Percentiles rank a stretch among this genome's conserved stretches.
Conservation (phyloP, 2,888 invertebrate species). For the Parelbella ahira region DNA sequence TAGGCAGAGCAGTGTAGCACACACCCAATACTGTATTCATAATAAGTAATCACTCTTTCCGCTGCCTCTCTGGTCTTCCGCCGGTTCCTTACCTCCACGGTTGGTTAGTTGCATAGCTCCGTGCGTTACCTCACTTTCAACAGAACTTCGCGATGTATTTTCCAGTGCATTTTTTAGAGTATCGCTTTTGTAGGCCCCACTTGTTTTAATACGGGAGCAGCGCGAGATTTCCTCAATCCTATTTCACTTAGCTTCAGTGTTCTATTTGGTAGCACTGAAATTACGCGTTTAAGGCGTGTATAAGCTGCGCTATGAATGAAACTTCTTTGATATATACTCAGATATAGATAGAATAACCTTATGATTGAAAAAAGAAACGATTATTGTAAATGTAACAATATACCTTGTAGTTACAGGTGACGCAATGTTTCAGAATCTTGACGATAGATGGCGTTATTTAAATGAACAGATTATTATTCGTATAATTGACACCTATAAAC, state of each 20-base stretch:
- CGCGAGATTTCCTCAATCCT: slow-evolving; percentile 52
- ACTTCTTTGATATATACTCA: neutral
- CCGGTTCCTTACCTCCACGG: slow-evolving; percentile 60
- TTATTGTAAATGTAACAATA: too few relatives aligned
- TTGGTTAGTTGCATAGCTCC: slow-evolving; percentile 73
- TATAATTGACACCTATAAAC: too few relatives aligned
- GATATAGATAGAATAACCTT: slow-evolving; percentile 11
- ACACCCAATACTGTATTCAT: too few relatives aligned
- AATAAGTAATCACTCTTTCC: too few relatives aligned
- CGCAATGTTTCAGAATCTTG: too few relatives aligned
- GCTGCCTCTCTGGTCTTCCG: slow-evolving; percentile 35
- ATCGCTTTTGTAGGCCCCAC: slow-evolving; percentile 72
- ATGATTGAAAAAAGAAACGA: too few relatives aligned
- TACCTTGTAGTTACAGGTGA: too few relatives aligned
- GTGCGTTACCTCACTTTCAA: slow-evolving; percentile 77
- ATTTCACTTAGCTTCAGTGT: slow-evolving; percentile 30
- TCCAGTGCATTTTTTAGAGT: slow-evolving; percentile 77
- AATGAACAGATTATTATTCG: too few relatives aligned
- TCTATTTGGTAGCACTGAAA: slow-evolving; percentile 21
- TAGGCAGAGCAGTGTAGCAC: too few relatives aligned
- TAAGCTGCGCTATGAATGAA: slow-evolving; percentile 12
- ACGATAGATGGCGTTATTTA: too few relatives aligned
- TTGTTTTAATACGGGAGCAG: slow-evolving; percentile 70
- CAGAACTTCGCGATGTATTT: slow-evolving; percentile 76
- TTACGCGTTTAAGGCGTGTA: slow-evolving; percentile 17